These are phyloP conservation scores for Esox masquinongy DNA, from an alignment of 2,797 vertebrate species.

Conservation along the genomic window DNA sequence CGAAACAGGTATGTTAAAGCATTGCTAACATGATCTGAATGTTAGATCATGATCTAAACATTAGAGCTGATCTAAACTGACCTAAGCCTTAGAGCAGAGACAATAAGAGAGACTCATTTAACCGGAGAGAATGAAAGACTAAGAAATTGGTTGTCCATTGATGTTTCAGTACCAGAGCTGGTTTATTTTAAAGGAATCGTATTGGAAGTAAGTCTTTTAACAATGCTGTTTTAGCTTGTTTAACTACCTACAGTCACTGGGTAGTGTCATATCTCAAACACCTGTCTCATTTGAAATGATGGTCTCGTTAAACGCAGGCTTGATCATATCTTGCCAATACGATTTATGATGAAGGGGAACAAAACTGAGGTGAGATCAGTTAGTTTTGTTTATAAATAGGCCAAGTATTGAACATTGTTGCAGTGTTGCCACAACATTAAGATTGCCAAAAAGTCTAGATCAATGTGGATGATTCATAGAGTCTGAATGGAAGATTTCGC, in stretches of 20 bases:
- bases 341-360: background rate
- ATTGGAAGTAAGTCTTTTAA: background rate
- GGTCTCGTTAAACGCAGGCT: background rate
- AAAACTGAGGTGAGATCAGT: background rate
- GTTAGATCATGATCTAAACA: no score
- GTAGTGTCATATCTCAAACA: slow-evolving; percentile 1
- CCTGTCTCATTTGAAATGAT: background rate
- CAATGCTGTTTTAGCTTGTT: background rate
- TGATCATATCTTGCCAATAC: background rate
- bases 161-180: background rate
- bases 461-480: background rate
- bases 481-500: no score
- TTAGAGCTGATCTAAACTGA: no score
- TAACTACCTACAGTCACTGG: background rate
- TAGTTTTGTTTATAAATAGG: background rate
- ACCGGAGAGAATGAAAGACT: no score
- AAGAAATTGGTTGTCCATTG: no score
- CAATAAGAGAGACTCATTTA: no score
- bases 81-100: no score
- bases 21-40: no score
- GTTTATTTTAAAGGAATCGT: background rate
- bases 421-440: background rate
- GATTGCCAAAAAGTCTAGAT: background rate
- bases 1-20: no score
- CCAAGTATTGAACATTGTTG: background rate